Evolutionary conservation across 2,888 invertebrate species (phyloP).

Genomic region (Drosophila birchii): DNA sequence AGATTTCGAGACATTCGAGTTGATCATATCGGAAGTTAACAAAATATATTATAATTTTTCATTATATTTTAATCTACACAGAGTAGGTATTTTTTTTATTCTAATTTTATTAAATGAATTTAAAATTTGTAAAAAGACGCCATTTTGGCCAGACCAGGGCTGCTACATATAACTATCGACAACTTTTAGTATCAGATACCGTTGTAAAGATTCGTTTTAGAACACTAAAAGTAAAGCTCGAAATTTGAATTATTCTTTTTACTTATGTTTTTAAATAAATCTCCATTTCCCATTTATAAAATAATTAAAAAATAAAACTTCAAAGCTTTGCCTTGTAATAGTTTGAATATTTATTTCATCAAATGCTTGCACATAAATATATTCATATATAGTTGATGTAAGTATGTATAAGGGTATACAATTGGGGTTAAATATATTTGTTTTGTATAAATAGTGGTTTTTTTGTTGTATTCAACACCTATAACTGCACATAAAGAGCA

Average conservation of each 20-base stretch:
- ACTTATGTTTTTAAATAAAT: not conserved
- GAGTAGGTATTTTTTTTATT: not conserved
- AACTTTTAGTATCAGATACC: not conserved
- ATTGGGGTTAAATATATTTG: slow-evolving; percentile 33
- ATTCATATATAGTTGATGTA: slow-evolving; percentile 48
- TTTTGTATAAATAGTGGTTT: slow-evolving; percentile 49
- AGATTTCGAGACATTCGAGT: no score
- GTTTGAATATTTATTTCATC: slow-evolving; percentile 70
- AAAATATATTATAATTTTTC: not conserved
- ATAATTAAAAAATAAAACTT: not conserved
- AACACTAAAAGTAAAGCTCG: not conserved
- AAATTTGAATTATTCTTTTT: not conserved
- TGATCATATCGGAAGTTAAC: no score
- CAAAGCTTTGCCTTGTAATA: slow-evolving; percentile 55
- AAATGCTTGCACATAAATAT: slow-evolving; percentile 63
- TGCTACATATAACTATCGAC: not conserved
- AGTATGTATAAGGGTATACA: slow-evolving; percentile 49
- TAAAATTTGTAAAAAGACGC: not conserved
- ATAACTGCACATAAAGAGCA: slow-evolving; percentile 52
- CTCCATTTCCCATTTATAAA: fast-evolving
- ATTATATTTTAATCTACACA: not conserved
- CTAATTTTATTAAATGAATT: not conserved
- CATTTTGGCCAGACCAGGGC: not conserved
- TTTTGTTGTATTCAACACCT: slow-evolving; percentile 25
- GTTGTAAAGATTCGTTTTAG: not conserved